These are phyloP conservation scores for Cettia cetti DNA, from an alignment of 2,113 vertebrate species.

Conservation along the genomic window DNA sequence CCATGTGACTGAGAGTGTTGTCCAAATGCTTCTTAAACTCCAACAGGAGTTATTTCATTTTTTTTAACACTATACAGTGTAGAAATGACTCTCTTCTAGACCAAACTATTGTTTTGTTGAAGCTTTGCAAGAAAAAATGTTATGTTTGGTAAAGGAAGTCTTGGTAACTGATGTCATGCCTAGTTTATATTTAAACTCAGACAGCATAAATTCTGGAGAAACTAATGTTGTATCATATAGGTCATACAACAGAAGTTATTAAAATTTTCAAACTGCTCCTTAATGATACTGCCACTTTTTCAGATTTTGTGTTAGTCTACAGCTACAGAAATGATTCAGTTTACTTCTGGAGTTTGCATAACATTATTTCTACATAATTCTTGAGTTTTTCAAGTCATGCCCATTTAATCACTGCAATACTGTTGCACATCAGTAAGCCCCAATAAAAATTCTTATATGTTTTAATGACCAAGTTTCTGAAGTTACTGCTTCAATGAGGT, in stretches of 20 bases:
- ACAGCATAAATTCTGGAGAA: background rate
- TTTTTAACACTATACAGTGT: background rate
- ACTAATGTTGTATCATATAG: background rate
- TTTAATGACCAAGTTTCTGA: background rate
- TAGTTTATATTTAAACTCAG: background rate
- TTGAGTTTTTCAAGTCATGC: background rate
- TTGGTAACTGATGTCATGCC: background rate
- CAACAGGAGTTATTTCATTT: background rate
- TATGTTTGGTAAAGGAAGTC: background rate
- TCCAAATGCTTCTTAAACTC: background rate
- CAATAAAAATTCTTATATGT: background rate
- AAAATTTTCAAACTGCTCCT: background rate
- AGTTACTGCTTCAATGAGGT: conserved; percentile 3
- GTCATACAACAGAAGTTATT: background rate
- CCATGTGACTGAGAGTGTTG: background rate
- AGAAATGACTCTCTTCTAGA: background rate
- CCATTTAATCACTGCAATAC: background rate
- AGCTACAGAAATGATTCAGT: background rate
- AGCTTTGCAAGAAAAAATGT: background rate
- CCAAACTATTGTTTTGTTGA: background rate
- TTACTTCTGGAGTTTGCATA: background rate
- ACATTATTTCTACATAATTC: background rate
- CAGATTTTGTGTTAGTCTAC: background rate
- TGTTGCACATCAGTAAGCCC: background rate
- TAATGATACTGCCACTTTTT: background rate